Evolutionary conservation across 2,113 vertebrate genomes (phyloP).

Genomic region (Plotosus lineatus): DNA sequence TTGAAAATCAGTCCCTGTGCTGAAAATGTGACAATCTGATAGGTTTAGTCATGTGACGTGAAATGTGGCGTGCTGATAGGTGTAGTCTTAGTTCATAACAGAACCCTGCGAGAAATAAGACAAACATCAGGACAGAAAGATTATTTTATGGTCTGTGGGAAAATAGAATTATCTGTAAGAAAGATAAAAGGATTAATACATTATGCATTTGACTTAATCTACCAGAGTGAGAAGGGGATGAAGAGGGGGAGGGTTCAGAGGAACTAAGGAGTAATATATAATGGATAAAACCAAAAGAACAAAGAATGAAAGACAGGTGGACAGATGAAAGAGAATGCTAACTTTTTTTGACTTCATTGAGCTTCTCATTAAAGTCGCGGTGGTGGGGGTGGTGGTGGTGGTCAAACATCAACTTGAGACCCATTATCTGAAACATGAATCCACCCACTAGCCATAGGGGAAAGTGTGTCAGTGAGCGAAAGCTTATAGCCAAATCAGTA

Average conservation of each 20-base stretch:
- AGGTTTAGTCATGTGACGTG: neutral
- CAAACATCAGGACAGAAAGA: neutral
- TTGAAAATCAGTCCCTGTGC: neutral
- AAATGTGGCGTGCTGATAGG: too few relatives aligned
- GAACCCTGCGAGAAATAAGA: neutral
- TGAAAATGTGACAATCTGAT: constrained; percentile 2
- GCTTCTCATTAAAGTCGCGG: neutral
- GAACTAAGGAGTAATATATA: neutral
- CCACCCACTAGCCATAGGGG: neutral
- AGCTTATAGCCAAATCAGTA: neutral
- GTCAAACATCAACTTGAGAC: neutral
- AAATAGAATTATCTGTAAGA: neutral
- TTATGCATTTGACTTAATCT: neutral
- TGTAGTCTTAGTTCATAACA: too few relatives aligned
- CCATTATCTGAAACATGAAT: neutral
- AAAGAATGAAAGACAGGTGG: constrained; percentile 6
- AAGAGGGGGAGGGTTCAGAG: constrained; percentile 8
- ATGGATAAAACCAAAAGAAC: neutral
- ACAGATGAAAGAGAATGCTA: constrained; percentile 19
- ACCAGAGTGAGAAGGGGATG: neutral
- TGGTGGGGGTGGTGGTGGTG: neutral
- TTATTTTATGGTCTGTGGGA: neutral
- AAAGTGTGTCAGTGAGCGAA: neutral
- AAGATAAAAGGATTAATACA: neutral
- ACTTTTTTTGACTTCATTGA: constrained; percentile 20